Conservation (phyloP, 2,113 vertebrate genomes). For the Dipodomys merriami region DNA sequence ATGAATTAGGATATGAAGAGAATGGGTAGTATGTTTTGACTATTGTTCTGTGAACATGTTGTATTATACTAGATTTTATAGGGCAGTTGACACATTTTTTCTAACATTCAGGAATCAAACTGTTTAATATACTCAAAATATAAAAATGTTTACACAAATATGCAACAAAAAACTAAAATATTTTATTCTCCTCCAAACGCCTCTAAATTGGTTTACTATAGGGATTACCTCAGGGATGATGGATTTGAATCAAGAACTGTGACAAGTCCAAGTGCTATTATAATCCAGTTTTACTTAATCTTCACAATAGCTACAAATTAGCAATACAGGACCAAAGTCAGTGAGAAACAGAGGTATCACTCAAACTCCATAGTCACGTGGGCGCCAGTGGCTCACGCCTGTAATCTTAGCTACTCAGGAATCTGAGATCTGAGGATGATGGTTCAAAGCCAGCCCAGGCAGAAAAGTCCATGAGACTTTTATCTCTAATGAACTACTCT, state of each 20-base stretch:
- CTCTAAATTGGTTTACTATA: not conserved
- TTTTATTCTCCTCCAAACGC: constrained; percentile 31
- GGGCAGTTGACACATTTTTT: constrained; percentile 19
- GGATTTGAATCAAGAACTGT: not conserved
- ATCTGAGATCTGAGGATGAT: no score
- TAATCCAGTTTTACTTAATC: constrained; percentile 25
- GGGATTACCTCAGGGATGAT: no score
- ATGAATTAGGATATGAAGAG: not conserved
- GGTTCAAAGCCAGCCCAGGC: no score
- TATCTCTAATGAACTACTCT: no score
- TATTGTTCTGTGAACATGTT: constrained; percentile 16
- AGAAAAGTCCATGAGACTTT: no score
- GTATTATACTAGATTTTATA: not conserved
- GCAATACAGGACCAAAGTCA: not conserved
- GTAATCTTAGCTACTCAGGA: no score
- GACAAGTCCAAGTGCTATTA: not conserved
- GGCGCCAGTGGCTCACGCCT: no score
- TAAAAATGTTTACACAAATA: not conserved
- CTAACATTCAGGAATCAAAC: constrained; percentile 29
- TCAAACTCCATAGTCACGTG: not conserved
- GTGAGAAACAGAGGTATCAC: not conserved
- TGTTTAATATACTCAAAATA: constrained; percentile 7
- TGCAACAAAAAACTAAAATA: constrained; percentile 42
- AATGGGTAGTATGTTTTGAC: not conserved
- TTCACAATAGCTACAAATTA: not conserved